Percentiles rank a stretch among this genome's conserved stretches.
phyloP scores from a whole-genome alignment of 2,113 vertebrate genomes.

The Eulemur macaco region DNA sequence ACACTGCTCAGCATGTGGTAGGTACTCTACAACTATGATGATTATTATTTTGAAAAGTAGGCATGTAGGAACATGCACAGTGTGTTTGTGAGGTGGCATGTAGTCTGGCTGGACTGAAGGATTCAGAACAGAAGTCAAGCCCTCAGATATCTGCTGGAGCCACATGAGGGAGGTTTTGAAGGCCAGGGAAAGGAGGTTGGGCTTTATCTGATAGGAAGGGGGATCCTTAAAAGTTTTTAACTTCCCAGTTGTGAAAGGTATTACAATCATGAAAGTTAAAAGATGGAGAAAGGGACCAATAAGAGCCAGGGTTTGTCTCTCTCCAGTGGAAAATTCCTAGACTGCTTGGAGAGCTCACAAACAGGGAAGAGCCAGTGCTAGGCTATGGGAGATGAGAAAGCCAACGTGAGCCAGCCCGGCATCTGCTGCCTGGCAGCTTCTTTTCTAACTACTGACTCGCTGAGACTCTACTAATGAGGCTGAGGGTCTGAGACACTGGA shows the following conservation, averaged over 20 bases:
- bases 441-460: neutral
- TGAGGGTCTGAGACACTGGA: neutral
- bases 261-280: neutral
- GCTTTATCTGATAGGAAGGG: neutral
- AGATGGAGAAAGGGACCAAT: neutral
- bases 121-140: neutral
- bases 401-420: neutral
- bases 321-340: neutral
- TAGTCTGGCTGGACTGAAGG: neutral
- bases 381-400: rapidly evolving
- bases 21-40: neutral
- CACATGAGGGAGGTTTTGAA: neutral
- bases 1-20: neutral
- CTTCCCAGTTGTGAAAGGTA: neutral
- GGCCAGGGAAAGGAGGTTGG: neutral
- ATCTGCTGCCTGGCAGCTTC: neutral
- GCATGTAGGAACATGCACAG: neutral
- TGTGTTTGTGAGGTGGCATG: neutral
- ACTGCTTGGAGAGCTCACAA: neutral
- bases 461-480: neutral
- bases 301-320: neutral
- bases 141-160: neutral
- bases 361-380: neutral
- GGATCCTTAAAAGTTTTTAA: neutral
- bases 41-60: neutral